phyloP scores from a whole-genome alignment of 2,888 invertebrate genomes.

The Copidosoma aretas region DNA sequence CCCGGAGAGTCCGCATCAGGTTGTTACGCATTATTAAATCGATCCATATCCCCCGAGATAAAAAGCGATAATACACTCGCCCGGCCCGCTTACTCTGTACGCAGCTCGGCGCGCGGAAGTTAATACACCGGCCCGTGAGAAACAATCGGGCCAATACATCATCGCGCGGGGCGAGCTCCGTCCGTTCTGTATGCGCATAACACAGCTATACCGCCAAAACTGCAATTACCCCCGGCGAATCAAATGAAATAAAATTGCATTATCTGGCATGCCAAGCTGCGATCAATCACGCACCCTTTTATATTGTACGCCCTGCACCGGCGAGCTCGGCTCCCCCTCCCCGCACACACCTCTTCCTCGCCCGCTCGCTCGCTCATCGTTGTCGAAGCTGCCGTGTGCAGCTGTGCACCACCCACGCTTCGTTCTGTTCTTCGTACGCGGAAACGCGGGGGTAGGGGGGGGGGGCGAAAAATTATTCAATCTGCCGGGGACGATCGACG shows the following conservation, averaged over 20 bases:
- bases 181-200: background rate
- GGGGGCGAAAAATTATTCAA: background rate
- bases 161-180: constrained; percentile 41
- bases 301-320: constrained; percentile 3
- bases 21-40: background rate
- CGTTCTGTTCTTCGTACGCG: too few relatives aligned
- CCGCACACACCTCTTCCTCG: background rate
- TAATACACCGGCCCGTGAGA: constrained; percentile 34
- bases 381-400: constrained; percentile 36
- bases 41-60: background rate
- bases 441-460: too few relatives aligned
- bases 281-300: constrained; percentile 61
- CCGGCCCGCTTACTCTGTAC: too few relatives aligned
- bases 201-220: constrained; percentile 56
- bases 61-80: constrained; percentile 31
- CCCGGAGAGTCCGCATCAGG: too few relatives aligned
- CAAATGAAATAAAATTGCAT: constrained; percentile 63
- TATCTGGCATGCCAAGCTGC: constrained; percentile 61
- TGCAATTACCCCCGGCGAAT: constrained; percentile 62
- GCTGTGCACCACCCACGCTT: constrained; percentile 17
- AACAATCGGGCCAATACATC: constrained; percentile 58
- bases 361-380: constrained; percentile 16
- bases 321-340: too few relatives aligned
- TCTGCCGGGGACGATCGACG: background rate
- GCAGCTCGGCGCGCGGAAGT: constrained; percentile 39